Evolutionary conservation across 2,113 vertebrate genomes (phyloP).

Genomic region (Cervus canadensis): DNA sequence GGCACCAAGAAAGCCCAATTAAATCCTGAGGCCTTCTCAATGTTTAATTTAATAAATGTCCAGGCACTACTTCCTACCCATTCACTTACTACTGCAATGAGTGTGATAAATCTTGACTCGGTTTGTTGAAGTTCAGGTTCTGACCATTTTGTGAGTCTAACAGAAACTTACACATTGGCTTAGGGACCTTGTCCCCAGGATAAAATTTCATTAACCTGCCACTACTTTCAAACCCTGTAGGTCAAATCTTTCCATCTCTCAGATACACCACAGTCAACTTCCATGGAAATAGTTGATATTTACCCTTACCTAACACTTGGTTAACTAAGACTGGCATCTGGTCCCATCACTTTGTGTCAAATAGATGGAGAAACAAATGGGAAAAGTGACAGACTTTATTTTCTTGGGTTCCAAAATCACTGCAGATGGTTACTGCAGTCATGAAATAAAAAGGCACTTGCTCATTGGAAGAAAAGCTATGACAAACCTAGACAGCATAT

Average conservation of each 20-base stretch:
- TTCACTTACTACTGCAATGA: not conserved
- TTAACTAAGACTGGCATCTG: not conserved
- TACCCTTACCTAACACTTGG: not conserved
- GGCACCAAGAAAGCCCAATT: not conserved
- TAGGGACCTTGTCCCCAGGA: not conserved
- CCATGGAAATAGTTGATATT: not conserved
- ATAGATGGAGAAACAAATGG: not conserved
- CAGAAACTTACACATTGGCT: not conserved
- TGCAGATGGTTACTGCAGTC: not conserved
- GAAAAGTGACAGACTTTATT: not conserved
- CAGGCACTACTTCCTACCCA: accelerated
- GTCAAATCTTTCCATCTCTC: not conserved
- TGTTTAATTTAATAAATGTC: not conserved
- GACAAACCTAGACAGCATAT: not conserved
- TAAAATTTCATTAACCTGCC: not conserved
- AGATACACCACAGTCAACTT: not conserved
- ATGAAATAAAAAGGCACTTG: not conserved
- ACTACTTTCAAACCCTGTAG: not conserved
- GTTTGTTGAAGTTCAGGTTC: not conserved
- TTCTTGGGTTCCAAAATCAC: not conserved
- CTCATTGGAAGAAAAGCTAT: not conserved
- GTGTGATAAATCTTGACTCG: not conserved
- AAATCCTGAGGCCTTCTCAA: not conserved
- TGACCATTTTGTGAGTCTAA: not conserved
- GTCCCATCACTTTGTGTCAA: not conserved